Evolutionary conservation across 1,140 invertebrate genomes (phyloP).

Genomic region (Cataglyphis hispanica): DNA sequence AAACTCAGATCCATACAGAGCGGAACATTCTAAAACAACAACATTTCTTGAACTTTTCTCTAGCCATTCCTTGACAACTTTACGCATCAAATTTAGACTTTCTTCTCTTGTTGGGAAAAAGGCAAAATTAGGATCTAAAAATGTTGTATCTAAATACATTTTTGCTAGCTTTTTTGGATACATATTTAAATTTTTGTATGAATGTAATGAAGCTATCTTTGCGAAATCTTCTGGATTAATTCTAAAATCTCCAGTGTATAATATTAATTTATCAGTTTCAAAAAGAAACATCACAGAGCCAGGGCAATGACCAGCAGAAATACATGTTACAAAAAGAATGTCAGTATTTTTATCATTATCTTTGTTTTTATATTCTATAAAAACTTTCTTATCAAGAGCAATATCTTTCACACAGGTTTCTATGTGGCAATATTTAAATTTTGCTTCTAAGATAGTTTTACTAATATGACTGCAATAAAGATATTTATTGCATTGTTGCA

Average conservation of each 20-base stretch:
- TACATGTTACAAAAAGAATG: slow-evolving; percentile 87
- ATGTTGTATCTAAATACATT: slow-evolving; percentile 92
- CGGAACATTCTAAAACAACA: slow-evolving; percentile 86
- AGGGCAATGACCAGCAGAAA: slow-evolving; percentile 91
- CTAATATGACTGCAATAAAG: slow-evolving; percentile 82
- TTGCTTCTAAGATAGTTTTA: slow-evolving; percentile 79
- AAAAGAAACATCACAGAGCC: slow-evolving; percentile 92
- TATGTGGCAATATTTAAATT: slow-evolving; percentile 56
- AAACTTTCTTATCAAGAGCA: slow-evolving; percentile 70
- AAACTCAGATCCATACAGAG: slow-evolving; percentile 88
- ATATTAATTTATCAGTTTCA: slow-evolving; percentile 85
- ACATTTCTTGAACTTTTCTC: slow-evolving; percentile 82
- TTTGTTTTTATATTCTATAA: slow-evolving; percentile 73
- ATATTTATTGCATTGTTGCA: slow-evolving; percentile 70
- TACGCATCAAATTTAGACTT: slow-evolving; percentile 85
- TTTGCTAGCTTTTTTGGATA: slow-evolving; percentile 87
- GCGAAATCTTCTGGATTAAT: slow-evolving; percentile 86
- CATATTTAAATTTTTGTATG: slow-evolving; percentile 74
- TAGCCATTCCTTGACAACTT: slow-evolving; percentile 87
- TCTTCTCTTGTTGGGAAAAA: slow-evolving; percentile 88
- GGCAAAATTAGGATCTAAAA: slow-evolving; percentile 86
- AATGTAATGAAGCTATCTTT: slow-evolving; percentile 87
- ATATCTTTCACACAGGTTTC: slow-evolving; percentile 79
- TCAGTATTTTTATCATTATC: slow-evolving; percentile 78
- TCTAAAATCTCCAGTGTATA: slow-evolving; percentile 92